Conservation (phyloP, 2,888 invertebrate species). For the Lithophane socia region DNA sequence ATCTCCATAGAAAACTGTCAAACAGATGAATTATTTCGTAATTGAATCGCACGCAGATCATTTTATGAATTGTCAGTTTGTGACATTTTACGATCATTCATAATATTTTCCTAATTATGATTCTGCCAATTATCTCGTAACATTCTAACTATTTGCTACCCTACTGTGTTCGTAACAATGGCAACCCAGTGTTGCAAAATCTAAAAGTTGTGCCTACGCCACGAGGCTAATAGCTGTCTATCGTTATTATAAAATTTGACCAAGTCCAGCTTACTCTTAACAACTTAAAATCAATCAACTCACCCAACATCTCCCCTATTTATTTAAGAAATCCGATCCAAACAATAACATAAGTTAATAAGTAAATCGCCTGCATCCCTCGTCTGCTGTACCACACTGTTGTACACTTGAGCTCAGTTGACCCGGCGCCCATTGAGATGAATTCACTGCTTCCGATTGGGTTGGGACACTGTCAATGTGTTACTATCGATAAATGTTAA, state of each 20-base stretch:
- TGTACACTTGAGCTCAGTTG: constrained; percentile 70
- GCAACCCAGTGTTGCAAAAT: neutral
- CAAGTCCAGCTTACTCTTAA: neutral
- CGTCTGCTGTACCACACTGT: constrained; percentile 50
- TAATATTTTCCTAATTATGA: too few species aligned
- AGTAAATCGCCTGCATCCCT: constrained; percentile 61
- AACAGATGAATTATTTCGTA: too few species aligned
- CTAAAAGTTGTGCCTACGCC: neutral
- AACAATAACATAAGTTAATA: constrained; percentile 45
- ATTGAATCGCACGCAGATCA: too few species aligned
- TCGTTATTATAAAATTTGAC: neutral
- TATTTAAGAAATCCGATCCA: constrained; percentile 30
- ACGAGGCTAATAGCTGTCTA: neutral
- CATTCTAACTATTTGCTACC: neutral
- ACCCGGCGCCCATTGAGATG: constrained; percentile 73
- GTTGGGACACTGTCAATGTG: constrained; percentile 53
- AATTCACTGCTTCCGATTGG: constrained; percentile 80
- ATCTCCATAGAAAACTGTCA: too few species aligned
- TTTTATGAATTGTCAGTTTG: too few species aligned
- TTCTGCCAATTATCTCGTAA: too few species aligned
- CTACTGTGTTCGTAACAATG: too few species aligned
- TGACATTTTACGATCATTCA: too few species aligned
- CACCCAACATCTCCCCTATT: neutral
- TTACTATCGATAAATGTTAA: constrained; percentile 4
- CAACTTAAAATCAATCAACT: neutral